Conservation (phyloP, 1,140 invertebrate species). For the Tachypleus tridentatus region DNA sequence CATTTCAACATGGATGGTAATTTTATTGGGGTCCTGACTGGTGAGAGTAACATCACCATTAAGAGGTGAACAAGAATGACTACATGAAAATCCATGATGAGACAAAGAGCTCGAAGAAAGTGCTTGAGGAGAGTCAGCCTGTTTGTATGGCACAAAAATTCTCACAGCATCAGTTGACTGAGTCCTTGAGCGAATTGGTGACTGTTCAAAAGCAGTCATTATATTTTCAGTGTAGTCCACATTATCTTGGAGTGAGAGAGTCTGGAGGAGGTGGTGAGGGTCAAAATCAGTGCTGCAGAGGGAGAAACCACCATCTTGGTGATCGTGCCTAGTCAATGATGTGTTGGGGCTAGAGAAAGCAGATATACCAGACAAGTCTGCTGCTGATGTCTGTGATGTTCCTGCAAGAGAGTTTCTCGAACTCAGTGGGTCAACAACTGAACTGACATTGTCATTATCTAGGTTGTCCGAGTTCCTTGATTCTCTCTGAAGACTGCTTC, state of each 20-base stretch:
- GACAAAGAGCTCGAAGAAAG: constrained; percentile 15
- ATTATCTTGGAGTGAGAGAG: constrained; percentile 25
- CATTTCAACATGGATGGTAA: constrained; percentile 13
- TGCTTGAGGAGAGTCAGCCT: constrained; percentile 4
- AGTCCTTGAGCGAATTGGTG: constrained; percentile 11
- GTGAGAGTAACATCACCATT: constrained; percentile 20
- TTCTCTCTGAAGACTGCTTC: constrained; percentile 16
- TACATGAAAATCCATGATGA: constrained; percentile 7
- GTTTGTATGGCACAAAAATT: constrained; percentile 55
- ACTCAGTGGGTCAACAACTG: constrained; percentile 40
- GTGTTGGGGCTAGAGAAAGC: constrained; percentile 21
- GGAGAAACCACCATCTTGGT: constrained; percentile 12
- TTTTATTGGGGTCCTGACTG: constrained; percentile 21
- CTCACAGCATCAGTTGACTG: constrained; percentile 46
- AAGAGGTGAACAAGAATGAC: constrained; percentile 7
- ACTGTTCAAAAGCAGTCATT: constrained; percentile 26
- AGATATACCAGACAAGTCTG: constrained; percentile 64
- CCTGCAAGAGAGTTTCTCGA: constrained; percentile 63
- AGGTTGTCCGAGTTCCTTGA: constrained; percentile 51
- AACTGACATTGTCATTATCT: constrained; percentile 52
- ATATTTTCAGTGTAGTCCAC: constrained; percentile 23
- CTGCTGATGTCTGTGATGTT: constrained; percentile 67
- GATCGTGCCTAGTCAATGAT: constrained; percentile 19
- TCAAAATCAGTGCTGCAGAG: constrained; percentile 9
- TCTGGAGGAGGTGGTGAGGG: constrained; percentile 12